Evolutionary conservation across 2,888 invertebrate genomes (phyloP), one percentile per base, ranked within the genome.

Genomic region (Apotomis turbidana): DNA sequence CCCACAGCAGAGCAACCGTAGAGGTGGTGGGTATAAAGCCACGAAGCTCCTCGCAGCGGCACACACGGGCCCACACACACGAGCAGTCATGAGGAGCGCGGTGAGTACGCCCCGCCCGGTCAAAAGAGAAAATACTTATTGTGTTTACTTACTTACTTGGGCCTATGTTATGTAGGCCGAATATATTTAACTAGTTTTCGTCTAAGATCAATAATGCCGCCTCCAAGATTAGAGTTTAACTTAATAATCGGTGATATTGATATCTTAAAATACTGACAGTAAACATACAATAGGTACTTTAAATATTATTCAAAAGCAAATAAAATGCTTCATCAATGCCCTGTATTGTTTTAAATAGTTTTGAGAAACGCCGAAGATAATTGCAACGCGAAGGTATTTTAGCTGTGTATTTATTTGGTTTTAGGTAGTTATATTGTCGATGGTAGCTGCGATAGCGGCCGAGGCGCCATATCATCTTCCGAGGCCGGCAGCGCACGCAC

Each of bases 391-490:
- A 66, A 54, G 59, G 70, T 52, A 55, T 70, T 70, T 63, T 12
- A 61, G 49, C 38, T 49, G 38, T 66, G 5, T n/a, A 36, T 60
- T 71, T 27, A 15, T 70, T 74, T 77, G 62, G 74, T 87, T 87
- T 55, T 87, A 93, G 93, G 84, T 92, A 75, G 77, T 86, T 72
- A 77, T 92, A 76, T 76, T 93, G 78, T 85, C 89, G 74, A 74
- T 91, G 79, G 85, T 91, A 54, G 86, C 86, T 71, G 85, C 84
- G 63, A 83, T 87, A 74, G 84, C 79, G 67, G 89, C 87, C 44
- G 93, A 93, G 83, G 93, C 92, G 12, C 93, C 91, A 27, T 93
- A 93, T 79, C 81, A 90, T 69, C 76, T 91, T 72, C 89, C 90
- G 10, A 86, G 87, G 67, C 93, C 93, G 80, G 0, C 80, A 80